These are phyloP conservation scores for Lasioglossum villosulum DNA, from an alignment of 2,888 invertebrate species.

Conservation along the genomic window DNA sequence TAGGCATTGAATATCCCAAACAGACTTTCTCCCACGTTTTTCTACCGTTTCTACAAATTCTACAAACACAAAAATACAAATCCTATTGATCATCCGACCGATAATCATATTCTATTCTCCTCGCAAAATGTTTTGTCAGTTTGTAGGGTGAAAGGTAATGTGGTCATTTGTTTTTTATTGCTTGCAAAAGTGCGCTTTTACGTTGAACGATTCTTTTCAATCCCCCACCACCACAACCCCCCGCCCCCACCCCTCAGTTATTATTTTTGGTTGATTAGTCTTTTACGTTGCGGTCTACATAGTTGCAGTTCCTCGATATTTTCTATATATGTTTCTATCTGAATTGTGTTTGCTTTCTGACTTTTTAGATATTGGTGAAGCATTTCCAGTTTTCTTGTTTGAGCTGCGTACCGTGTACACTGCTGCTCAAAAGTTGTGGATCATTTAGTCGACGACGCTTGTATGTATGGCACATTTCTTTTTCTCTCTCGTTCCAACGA, in stretches of 20 bases:
- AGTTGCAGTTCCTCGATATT: slow-evolving; percentile 7
- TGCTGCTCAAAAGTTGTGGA: slow-evolving; percentile 17
- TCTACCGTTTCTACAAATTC: slow-evolving; percentile 44
- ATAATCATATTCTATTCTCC: slow-evolving; percentile 49
- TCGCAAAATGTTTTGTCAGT: slow-evolving; percentile 55
- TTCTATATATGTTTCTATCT: not conserved
- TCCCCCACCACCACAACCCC: not conserved
- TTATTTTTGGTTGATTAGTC: slow-evolving; percentile 1
- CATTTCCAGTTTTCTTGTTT: slow-evolving; percentile 15
- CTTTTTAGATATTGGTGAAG: slow-evolving; percentile 23
- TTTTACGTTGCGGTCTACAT: slow-evolving; percentile 25
- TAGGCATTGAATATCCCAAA: slow-evolving; percentile 43
- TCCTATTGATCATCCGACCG: slow-evolving; percentile 56
- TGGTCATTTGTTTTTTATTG: slow-evolving; percentile 50
- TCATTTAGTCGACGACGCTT: not conserved
- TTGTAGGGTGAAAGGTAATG: slow-evolving; percentile 55
- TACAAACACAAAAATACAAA: slow-evolving; percentile 35
- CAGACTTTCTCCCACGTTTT: slow-evolving; percentile 53
- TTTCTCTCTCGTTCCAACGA: not conserved
- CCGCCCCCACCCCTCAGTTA: not conserved
- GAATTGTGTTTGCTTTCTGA: slow-evolving; percentile 30
- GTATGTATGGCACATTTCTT: not conserved
- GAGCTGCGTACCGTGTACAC: slow-evolving; percentile 5
- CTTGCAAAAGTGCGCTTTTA: slow-evolving; percentile 47
- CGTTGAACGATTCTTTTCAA: not conserved